These are phyloP conservation scores for Cydia amplana DNA, from an alignment of 1,140 invertebrate genomes.

Conservation along the genomic window DNA sequence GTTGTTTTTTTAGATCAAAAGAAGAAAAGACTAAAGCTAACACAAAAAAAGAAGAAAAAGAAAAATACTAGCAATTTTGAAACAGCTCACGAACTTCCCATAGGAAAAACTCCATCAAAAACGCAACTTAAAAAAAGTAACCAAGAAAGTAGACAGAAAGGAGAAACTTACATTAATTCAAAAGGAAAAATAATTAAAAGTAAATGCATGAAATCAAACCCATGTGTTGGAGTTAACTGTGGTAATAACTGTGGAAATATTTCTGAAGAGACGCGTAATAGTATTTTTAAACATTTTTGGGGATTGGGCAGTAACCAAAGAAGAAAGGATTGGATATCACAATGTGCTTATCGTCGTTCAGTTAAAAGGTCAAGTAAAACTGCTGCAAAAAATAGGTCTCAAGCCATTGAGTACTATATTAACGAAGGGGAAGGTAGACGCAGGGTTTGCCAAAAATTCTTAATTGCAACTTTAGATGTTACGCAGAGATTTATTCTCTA, in stretches of 20 bases:
- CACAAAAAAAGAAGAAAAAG: no score
- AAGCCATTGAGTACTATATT: not conserved
- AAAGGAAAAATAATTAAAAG: not conserved
- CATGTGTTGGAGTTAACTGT: not conserved
- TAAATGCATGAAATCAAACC: conserved; percentile 6
- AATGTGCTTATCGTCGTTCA: not conserved
- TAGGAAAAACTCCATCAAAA: not conserved
- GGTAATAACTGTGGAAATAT: not conserved
- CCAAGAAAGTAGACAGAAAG: not conserved
- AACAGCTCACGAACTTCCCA: not conserved
- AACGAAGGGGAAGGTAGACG: not conserved
- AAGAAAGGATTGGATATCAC: conserved; percentile 1
- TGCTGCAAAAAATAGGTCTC: not conserved
- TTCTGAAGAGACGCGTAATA: not conserved
- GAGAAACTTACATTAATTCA: not conserved
- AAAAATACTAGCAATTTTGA: no score
- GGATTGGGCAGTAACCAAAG: not conserved
- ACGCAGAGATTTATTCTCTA: not conserved
- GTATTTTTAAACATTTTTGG: not conserved
- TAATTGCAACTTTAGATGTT: not conserved
- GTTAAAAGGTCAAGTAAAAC: not conserved
- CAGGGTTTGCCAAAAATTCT: not conserved
- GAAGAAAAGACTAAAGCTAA: no score
- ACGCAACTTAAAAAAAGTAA: not conserved
- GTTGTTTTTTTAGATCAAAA: no score